Evolutionary conservation across 2,888 invertebrate genomes (phyloP).

Genomic region (Capitulum mitella): DNA sequence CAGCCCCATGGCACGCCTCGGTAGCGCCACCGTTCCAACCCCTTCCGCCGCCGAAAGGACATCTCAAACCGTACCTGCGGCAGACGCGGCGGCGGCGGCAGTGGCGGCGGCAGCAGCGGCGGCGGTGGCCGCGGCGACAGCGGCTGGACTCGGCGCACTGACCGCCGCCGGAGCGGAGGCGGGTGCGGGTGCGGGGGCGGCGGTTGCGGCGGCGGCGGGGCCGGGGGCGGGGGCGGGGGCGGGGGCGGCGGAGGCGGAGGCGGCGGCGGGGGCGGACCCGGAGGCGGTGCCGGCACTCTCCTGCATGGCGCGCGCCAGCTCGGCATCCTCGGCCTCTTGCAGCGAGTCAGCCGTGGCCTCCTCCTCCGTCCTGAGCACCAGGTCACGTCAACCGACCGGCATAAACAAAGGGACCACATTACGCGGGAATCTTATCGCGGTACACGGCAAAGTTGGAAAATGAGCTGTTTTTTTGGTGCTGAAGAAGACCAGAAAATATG

Average conservation of each 20-base stretch:
- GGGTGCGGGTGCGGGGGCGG: not conserved
- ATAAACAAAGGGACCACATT: too few relatives aligned
- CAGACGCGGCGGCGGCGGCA: not conserved
- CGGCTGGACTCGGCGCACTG: not conserved
- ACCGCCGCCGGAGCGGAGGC: not conserved
- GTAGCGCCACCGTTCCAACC: too few relatives aligned
- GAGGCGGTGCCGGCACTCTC: not conserved
- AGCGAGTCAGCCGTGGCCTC: not conserved
- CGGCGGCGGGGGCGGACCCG: not conserved
- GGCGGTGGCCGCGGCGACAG: not conserved
- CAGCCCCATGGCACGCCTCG: too few relatives aligned
- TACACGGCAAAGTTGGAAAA: too few relatives aligned
- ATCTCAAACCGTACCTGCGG: not conserved
- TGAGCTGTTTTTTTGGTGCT: too few relatives aligned
- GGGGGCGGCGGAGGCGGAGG: not conserved
- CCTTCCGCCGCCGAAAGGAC: too few relatives aligned
- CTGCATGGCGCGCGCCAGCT: not conserved
- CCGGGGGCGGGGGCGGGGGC: not conserved
- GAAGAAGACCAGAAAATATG: too few relatives aligned
- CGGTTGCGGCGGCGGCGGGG: not conserved
- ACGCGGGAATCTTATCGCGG: too few relatives aligned
- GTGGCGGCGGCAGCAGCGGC: not conserved
- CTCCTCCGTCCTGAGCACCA: not conserved
- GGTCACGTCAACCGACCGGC: too few relatives aligned
- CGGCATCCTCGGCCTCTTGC: not conserved